A percentile compares a stretch with the other conserved stretches of the same genome.
Conservation (phyloP, 53 echinoderm and acorn worm genomes). For the Luidia sarsii region DNA sequence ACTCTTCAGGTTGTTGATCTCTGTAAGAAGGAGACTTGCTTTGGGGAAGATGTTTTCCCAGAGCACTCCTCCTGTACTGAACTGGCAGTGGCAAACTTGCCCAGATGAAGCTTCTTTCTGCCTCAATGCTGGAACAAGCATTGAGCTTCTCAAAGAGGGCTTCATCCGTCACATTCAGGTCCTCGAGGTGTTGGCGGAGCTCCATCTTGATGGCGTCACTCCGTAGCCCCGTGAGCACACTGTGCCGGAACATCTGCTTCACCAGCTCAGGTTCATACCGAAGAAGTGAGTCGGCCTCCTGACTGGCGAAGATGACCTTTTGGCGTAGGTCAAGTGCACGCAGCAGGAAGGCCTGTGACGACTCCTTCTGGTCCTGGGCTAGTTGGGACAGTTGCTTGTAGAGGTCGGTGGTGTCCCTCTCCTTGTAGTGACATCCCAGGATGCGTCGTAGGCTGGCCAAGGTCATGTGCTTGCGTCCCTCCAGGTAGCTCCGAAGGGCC, state of each 20-base stretch:
- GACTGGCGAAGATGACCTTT: slow-evolving; percentile 36
- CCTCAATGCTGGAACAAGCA: slow-evolving; percentile 17
- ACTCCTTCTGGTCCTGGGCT: slow-evolving; percentile 41
- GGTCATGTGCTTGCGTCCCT: slow-evolving; percentile 17
- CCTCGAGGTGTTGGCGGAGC: slow-evolving; percentile 29
- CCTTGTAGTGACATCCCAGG: slow-evolving; percentile 54
- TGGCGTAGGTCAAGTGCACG: slow-evolving; percentile 64
- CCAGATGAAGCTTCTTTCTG: slow-evolving; percentile 32
- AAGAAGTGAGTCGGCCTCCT: slow-evolving; percentile 8
- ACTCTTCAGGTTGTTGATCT: not conserved
- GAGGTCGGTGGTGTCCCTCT: slow-evolving; percentile 62
- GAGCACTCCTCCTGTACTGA: too few species aligned
- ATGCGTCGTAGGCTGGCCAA: slow-evolving; percentile 41
- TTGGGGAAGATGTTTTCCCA: too few species aligned
- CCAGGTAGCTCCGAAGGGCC: slow-evolving; percentile 56
- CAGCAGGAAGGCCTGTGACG: slow-evolving; percentile 64
- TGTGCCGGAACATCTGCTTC: slow-evolving; percentile 55
- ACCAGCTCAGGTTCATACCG: slow-evolving; percentile 22
- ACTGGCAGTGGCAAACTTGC: too few species aligned
- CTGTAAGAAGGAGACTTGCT: not conserved
- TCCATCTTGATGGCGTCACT: slow-evolving; percentile 46
- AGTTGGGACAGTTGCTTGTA: slow-evolving; percentile 61
- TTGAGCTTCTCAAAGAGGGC: slow-evolving; percentile 27
- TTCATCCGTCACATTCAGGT: slow-evolving; percentile 29
- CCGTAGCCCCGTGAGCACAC: slow-evolving; percentile 53